Evolutionary conservation across 2,113 vertebrate genomes (phyloP).

Genomic region (Chloroceryle aenea): DNA sequence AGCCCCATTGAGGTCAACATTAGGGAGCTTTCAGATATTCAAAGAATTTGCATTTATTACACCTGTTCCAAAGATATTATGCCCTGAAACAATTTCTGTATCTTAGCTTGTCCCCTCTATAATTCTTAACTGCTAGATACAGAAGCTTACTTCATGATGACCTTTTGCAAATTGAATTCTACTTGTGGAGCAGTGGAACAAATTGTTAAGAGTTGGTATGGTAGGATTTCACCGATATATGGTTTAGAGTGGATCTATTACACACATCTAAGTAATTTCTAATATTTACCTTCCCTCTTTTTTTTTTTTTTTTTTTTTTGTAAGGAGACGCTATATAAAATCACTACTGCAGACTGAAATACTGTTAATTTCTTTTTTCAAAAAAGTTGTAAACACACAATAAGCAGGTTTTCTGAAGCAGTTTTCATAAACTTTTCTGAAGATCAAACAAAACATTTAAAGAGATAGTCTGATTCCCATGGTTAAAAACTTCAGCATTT

Average conservation of each 20-base stretch:
- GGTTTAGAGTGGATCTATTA: neutral
- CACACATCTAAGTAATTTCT: neutral
- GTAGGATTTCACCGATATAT: neutral
- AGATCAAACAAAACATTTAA: neutral
- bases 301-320: neutral
- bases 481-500: neutral
- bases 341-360: neutral
- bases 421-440: neutral
- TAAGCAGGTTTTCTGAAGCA: neutral
- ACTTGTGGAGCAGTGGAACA: neutral
- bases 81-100: conserved; percentile 9
- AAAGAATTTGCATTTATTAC: neutral
- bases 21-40: neutral
- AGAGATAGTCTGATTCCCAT: neutral
- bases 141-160: neutral
- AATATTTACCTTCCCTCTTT: neutral
- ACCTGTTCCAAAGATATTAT: neutral
- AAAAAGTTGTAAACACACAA: neutral
- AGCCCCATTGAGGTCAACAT: conserved; percentile 4
- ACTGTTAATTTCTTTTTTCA: neutral
- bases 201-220: neutral
- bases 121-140: neutral
- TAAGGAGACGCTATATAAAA: neutral
- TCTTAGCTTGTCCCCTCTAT: neutral
- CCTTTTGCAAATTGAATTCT: neutral